Conservation (phyloP, 2,888 invertebrate species). For the Baccha elongata region DNA sequence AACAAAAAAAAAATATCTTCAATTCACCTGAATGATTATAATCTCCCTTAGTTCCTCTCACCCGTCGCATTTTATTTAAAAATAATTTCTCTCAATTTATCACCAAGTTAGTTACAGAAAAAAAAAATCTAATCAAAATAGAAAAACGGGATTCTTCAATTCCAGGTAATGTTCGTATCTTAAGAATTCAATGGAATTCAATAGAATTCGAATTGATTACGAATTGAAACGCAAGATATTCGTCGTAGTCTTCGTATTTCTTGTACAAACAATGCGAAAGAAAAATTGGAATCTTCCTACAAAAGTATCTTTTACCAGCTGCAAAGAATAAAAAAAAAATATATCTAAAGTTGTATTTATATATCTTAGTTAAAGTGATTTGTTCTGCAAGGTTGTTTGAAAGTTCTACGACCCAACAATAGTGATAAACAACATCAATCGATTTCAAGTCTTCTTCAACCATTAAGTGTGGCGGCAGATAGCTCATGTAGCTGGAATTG, state of each 20-base stretch:
- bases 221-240: constrained; percentile 15
- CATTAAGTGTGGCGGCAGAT: not conserved
- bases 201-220: constrained; percentile 35
- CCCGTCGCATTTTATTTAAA: not conserved
- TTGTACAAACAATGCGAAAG: constrained; percentile 20
- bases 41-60: not conserved
- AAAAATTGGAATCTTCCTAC: constrained; percentile 2
- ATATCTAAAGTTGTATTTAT: constrained; percentile 9
- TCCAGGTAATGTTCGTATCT: constrained; percentile 34
- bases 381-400: constrained; percentile 30
- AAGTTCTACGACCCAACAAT: constrained; percentile 26
- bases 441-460: constrained; percentile 6
- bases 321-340: not conserved
- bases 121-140: not conserved
- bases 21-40: not conserved
- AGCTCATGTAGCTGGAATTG: not conserved
- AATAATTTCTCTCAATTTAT: constrained; percentile 28
- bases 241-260: not conserved
- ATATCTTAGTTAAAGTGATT: constrained; percentile 29
- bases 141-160: not conserved
- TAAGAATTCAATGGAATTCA: constrained; percentile 27
- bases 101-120: not conserved
- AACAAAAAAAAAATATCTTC: not conserved
- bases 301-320: constrained; percentile 2
- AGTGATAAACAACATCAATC: constrained; percentile 31